Base-by-base conservation (phyloP, 2,113 vertebrate species). In the Campylomormyrus tamandua region DNA sequence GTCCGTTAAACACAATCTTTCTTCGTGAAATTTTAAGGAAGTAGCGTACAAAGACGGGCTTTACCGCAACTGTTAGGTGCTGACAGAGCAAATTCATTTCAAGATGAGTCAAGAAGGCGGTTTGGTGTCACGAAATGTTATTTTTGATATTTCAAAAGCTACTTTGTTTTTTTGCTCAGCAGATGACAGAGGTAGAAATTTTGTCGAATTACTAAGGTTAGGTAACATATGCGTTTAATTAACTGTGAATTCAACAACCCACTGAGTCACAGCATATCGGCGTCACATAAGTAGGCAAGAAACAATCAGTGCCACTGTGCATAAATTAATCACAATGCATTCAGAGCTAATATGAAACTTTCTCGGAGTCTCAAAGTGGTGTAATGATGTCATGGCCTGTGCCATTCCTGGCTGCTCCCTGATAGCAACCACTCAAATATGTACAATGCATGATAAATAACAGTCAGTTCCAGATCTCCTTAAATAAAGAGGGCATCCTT, bases 171-270 rank as follows among this genome's bases (percentile, higher is more conserved):
- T 56, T 56, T 21, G 5, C 53, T 80, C 31, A 42, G 74, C 74
- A 39, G 74, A 80, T 42, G 74, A 80, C 31, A 77, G 35, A 77
- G 70, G 74, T 77, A 42, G 74, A 42, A 42, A 80, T 19, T 39
- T 31, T 42, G 35, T 42, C 15, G 8, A 19, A 35, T 80, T 39
- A 80, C 31, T 19, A 42, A 39, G 31, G 74, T 80, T 39, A 80
- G 74, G 74, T 80, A 80, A 80, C 31, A 80, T 77, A 77, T 80
- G 74, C 74, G 17, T 80, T 80, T 80, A 80, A 80, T 80, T 77
- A 77, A 77, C 70, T 39, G 31, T 42, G 35, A 80, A 80, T 80
- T 80, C 74, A 19, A 19, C 31, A 19, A 35, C 31, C 70, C 74
- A 42, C 15, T 80, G 35, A 80, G 74, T 7, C 74, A 7, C 35